Conservation (phyloP, 2,888 invertebrate species). For the Notodonta dromedarius region DNA sequence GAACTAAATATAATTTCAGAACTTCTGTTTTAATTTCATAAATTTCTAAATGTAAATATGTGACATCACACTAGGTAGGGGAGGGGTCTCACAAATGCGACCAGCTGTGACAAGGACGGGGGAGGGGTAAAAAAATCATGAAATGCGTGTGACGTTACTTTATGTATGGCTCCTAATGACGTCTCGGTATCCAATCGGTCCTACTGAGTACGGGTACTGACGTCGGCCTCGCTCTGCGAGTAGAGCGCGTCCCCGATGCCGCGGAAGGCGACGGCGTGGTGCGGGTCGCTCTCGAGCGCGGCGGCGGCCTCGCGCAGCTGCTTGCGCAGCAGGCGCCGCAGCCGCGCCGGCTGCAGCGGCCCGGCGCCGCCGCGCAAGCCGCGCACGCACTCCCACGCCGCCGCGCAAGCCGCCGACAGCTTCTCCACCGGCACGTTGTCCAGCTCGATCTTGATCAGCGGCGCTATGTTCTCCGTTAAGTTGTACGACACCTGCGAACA, state of each 20-base stretch:
- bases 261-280: slow-evolving; percentile 89
- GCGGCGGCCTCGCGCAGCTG: slow-evolving; percentile 88
- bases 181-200: too few species aligned
- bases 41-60: too few species aligned
- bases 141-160: too few species aligned
- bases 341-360: slow-evolving; percentile 89
- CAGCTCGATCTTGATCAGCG: slow-evolving; percentile 88
- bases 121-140: too few species aligned
- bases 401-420: slow-evolving; percentile 84
- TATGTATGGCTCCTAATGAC: too few species aligned
- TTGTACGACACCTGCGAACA: slow-evolving; percentile 85
- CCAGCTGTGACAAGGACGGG: too few species aligned
- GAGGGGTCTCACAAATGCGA: too few species aligned
- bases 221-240: slow-evolving; percentile 89
- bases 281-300: slow-evolving; percentile 90
- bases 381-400: slow-evolving; percentile 69
- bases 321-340: slow-evolving; percentile 89
- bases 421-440: slow-evolving; percentile 90
- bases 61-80: too few species aligned
- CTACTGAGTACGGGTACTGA: too few species aligned
- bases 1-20: too few species aligned
- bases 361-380: slow-evolving; percentile 49
- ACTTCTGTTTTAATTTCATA: too few species aligned
- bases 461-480: slow-evolving; percentile 89
- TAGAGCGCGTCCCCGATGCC: slow-evolving; percentile 94